Evolutionary conservation across 1,140 invertebrate species (phyloP).

Genomic region (Bradysia coprophila): DNA sequence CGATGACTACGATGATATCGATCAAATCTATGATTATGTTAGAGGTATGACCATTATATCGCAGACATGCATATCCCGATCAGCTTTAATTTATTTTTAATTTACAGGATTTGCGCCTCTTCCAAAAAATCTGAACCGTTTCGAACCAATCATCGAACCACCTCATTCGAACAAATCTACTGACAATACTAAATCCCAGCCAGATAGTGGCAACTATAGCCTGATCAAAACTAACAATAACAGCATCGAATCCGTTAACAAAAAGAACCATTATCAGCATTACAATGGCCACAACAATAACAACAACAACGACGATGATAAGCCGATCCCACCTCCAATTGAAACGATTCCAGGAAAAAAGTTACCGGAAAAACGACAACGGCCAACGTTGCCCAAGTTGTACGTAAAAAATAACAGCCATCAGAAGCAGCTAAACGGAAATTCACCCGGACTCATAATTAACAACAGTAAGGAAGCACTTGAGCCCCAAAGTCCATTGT

Average conservation of each 20-base stretch:
- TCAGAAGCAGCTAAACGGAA: conserved; percentile 5
- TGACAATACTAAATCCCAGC: conserved; percentile 12
- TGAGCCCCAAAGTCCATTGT: conserved; percentile 22
- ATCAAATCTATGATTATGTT: conserved; percentile 93
- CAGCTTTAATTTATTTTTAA: too few species aligned
- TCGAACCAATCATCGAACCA: conserved; percentile 25
- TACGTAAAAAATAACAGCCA: conserved; percentile 54
- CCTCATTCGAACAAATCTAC: conserved; percentile 7
- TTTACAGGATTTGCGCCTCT: conserved; percentile 78
- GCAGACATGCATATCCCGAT: too few species aligned
- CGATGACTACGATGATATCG: conserved; percentile 87
- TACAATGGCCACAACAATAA: not conserved
- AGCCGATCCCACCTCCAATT: conserved; percentile 75
- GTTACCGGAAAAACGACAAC: conserved; percentile 33
- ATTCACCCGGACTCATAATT: not conserved
- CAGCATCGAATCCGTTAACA: conserved; percentile 6
- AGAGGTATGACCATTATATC: too few species aligned
- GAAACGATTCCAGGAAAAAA: conserved; percentile 79
- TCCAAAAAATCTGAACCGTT: conserved; percentile 53
- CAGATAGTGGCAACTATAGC: conserved; percentile 22
- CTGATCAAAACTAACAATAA: conserved; percentile 8
- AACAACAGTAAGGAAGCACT: conserved; percentile 4
- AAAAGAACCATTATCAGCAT: not conserved
- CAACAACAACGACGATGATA: conserved; percentile 28
- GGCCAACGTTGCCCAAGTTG: conserved; percentile 44